These are phyloP conservation scores for Cyclargus thomasi DNA, from an alignment of 1,140 invertebrate genomes.

Conservation along the genomic window DNA sequence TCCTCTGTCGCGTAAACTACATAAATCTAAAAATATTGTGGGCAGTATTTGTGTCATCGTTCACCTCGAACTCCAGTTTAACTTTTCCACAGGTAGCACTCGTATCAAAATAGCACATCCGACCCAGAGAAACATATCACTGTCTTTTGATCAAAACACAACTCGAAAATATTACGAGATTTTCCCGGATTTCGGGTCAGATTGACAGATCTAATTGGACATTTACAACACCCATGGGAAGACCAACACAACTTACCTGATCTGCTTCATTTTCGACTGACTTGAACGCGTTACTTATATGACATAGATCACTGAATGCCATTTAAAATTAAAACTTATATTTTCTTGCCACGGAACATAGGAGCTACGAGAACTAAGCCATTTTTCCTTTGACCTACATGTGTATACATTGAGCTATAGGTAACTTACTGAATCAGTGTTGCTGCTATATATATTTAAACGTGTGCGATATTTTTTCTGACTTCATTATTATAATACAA, in stretches of 20 bases:
- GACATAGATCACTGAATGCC: constrained; percentile 75
- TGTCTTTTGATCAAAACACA: constrained; percentile 29
- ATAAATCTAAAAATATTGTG: constrained; percentile 73
- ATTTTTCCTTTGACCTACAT: constrained; percentile 75
- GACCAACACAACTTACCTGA: constrained; percentile 65
- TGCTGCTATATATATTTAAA: constrained; percentile 40
- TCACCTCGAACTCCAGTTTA: constrained; percentile 38
- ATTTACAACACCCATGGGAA: constrained; percentile 65
- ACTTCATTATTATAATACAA: constrained; percentile 6
- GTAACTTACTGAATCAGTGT: constrained; percentile 40
- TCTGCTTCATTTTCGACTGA: constrained; percentile 71
- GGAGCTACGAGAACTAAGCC: constrained; percentile 67
- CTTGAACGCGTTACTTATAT: constrained; percentile 71
- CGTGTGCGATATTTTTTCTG: constrained; percentile 11
- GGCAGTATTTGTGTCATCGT: constrained; percentile 60
- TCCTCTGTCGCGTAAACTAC: constrained; percentile 62
- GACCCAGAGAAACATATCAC: constrained; percentile 17
- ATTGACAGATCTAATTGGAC: constrained; percentile 63
- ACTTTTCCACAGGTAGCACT: constrained; percentile 17
- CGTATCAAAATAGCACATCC: constrained; percentile 16
- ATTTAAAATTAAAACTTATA: constrained; percentile 73
- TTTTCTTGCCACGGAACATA: constrained; percentile 71
- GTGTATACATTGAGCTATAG: constrained; percentile 61
- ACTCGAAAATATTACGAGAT: constrained; percentile 43
- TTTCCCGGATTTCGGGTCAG: constrained; percentile 74